Conservation (phyloP, 2,888 invertebrate species). For the Galerucella pusilla region DNA sequence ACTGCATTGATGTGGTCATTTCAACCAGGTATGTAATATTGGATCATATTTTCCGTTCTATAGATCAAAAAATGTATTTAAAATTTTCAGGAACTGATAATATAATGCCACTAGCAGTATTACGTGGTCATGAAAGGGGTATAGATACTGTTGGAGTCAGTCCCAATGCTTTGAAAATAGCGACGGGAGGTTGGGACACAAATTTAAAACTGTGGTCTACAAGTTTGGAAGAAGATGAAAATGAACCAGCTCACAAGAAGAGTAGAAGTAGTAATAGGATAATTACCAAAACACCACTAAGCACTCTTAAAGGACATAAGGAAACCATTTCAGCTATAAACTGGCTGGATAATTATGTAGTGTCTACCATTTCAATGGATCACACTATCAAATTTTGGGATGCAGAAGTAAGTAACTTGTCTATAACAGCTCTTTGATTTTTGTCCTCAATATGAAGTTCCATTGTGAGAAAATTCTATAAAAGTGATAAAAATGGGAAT, state of each 20-base stretch:
- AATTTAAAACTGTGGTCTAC: conserved; percentile 93
- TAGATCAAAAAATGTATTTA: conserved; percentile 70
- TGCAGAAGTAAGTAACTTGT: conserved; percentile 68
- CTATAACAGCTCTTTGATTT: too few relatives aligned
- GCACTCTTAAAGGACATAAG: conserved; percentile 91
- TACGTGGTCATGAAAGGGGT: conserved; percentile 92
- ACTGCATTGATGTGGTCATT: conserved; percentile 75
- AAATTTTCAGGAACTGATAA: conserved; percentile 69
- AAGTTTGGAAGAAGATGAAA: conserved; percentile 57
- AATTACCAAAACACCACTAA: conserved; percentile 75
- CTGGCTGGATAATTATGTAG: conserved; percentile 84
- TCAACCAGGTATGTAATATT: conserved; percentile 38
- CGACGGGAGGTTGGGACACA: conserved; percentile 94
- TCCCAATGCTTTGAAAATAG: conserved; percentile 72
- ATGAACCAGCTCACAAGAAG: conserved; percentile 60
- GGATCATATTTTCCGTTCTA: not conserved
- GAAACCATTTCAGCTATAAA: conserved; percentile 88
- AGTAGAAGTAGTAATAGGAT: conserved; percentile 49
- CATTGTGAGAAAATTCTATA: too few relatives aligned
- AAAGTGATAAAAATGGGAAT: too few relatives aligned
- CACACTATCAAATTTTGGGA: conserved; percentile 97
- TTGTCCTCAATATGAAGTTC: too few relatives aligned
- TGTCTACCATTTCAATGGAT: conserved; percentile 94
- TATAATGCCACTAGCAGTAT: conserved; percentile 82
- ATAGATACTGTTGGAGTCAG: conserved; percentile 89